A percentile compares a stretch with the other conserved stretches of the same genome.
Conservation (phyloP, 2,797 vertebrate species). For the Dryobates pubescens region DNA sequence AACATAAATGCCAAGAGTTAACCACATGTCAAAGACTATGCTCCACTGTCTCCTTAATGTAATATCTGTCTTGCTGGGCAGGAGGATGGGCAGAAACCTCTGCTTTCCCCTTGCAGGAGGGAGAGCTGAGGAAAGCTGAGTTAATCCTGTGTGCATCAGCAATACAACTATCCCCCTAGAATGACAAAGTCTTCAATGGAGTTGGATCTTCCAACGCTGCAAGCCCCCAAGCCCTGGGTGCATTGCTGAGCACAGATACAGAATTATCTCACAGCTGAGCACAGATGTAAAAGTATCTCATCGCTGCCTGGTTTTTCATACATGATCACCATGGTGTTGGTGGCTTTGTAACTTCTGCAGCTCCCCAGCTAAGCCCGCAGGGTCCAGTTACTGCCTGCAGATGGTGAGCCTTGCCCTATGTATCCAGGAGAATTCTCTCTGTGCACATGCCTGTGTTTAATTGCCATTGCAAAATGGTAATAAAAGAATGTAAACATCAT, state of each 20-base stretch:
- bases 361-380: background rate
- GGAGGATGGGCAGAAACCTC: background rate
- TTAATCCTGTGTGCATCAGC: background rate
- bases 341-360: background rate
- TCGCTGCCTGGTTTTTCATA: background rate
- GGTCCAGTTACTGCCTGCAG: accelerated
- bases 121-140: accelerated
- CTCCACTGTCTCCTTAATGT: background rate
- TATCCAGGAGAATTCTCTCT: background rate
- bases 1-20: background rate
- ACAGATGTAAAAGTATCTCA: background rate
- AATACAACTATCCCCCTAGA: background rate
- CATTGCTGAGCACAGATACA: accelerated
- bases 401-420: background rate
- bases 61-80: background rate
- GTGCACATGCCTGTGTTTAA: background rate
- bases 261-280: background rate
- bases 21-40: background rate
- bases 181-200: accelerated
- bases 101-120: background rate
- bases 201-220: background rate
- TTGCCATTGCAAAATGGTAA: background rate
- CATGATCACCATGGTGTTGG: accelerated
- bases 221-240: background rate
- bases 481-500: background rate